Evolutionary conservation across 2,888 invertebrate species (phyloP), one percentile per base, ranked within the genome.

Genomic region (Lepidocyrtinus sp.): DNA sequence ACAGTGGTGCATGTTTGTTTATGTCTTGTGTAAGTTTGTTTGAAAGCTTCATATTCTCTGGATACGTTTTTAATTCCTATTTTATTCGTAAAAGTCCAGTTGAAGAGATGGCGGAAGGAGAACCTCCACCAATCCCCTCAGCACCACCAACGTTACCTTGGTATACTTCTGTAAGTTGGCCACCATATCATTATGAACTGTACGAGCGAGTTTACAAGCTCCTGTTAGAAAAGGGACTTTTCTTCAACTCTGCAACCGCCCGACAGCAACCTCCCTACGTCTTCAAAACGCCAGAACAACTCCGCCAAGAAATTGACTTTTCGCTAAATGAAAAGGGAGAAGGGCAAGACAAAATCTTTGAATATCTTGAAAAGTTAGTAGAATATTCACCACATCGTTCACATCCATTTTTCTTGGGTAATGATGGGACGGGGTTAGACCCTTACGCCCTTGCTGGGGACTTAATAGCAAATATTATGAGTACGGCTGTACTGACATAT

Each of bases 381-480:
- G 50, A 62, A 3, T 63, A 70, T 19, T 76, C 75, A n/a, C 75
- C 70, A n/a, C 69, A 76, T 55, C 69, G 70, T 7, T 62, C 75
- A 9, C 75, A 76, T 76, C 75, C 70, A 2, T 63, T 69, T 36
- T 76, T 50, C 63, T 19, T 75, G 12, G 2, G 1, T 0, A 62
- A 46, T 19, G 64, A 70, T 12, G 70, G 70, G 0, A 25, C 17
- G 17, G 75, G 77, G 9, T 69, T 79, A 25, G 83, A 85, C 36
- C 83, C 83, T 0, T 82, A 81, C 61, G 78, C 78, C 24, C 61
- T 83, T 59, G 50, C 76, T 26, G 83, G 81, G 0, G 84, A 85
- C 22, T 82, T 77, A 62, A 59, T 77, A 7, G 45, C 36, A 2
- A 36, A 75, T 1, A 55, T 75, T 17, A 46, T 81, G 21, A 78